phyloP scores from a whole-genome alignment of 2,888 invertebrate species.

The Acanthosepion lycidas region DNA sequence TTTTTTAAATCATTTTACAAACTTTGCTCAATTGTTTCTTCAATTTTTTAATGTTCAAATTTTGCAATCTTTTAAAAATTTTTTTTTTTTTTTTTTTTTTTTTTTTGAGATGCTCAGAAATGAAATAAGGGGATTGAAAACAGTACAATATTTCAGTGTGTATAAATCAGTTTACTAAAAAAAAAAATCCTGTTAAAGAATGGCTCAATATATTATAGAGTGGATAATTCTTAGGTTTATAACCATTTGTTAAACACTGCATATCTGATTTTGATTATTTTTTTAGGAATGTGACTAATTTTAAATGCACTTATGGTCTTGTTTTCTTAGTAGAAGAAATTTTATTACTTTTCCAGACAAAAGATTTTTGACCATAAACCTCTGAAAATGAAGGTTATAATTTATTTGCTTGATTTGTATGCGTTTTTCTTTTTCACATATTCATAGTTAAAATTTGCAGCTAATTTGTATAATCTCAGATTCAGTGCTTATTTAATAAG shows the following conservation, averaged over 20 bases:
- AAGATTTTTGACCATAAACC: background rate
- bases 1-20: background rate
- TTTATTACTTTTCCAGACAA: background rate
- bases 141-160: background rate
- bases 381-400: no score
- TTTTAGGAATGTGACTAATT: background rate
- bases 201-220: background rate
- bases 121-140: background rate
- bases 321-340: background rate
- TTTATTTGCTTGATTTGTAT: no score
- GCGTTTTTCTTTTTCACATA: no score
- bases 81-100: background rate
- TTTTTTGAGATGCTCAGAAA: background rate
- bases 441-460: no score
- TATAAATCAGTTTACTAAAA: background rate
- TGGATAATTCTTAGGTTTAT: background rate
- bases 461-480: no score
- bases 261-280: background rate
- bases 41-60: background rate
- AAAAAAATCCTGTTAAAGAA: background rate
- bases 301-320: background rate
- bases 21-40: slow-evolving; percentile 16
- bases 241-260: background rate
- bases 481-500: background rate
- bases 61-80: background rate